Evolutionary conservation across 2,888 invertebrate species (phyloP).

Genomic region (Mythimna lalbum): DNA sequence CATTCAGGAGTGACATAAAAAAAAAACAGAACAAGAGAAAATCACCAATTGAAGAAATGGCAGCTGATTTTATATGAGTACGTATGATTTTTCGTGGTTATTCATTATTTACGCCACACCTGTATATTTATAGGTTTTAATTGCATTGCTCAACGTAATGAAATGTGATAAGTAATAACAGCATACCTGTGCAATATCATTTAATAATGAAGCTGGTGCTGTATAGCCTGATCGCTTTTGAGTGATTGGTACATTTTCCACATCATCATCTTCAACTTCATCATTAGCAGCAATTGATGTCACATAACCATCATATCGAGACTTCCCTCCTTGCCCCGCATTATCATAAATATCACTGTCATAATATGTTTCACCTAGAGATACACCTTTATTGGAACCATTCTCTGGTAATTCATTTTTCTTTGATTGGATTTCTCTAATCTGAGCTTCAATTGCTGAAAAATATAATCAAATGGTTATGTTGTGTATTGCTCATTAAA

Average conservation of each 20-base stretch:
- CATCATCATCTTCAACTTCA: conserved; percentile 98
- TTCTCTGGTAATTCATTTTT: conserved; percentile 94
- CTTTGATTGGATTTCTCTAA: conserved; percentile 96
- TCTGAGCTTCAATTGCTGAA: conserved; percentile 98
- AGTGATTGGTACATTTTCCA: conserved; percentile 93
- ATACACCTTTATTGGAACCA: conserved; percentile 94
- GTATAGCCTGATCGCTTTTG: conserved; percentile 95
- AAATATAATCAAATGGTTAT: conserved; percentile 48
- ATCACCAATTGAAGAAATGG: too few species aligned
- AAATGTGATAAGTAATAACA: neutral
- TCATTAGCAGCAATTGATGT: conserved; percentile 99
- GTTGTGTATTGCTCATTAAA: neutral
- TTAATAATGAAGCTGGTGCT: conserved; percentile 96
- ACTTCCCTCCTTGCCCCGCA: conserved; percentile 91
- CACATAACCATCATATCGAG: conserved; percentile 97
- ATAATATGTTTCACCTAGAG: conserved; percentile 96
- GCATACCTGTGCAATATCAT: conserved; percentile 96
- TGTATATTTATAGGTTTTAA: neutral
- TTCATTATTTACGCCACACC: too few species aligned
- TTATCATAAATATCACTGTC: conserved; percentile 98
- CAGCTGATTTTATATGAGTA: too few species aligned
- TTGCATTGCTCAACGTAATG: neutral
- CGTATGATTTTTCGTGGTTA: too few species aligned
- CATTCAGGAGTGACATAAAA: too few species aligned
- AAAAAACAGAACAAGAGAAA: too few species aligned